A percentile compares a stretch with the other conserved stretches of the same genome.
Conservation (phyloP, 1,140 invertebrate species). For the Heliothis virescens region DNA sequence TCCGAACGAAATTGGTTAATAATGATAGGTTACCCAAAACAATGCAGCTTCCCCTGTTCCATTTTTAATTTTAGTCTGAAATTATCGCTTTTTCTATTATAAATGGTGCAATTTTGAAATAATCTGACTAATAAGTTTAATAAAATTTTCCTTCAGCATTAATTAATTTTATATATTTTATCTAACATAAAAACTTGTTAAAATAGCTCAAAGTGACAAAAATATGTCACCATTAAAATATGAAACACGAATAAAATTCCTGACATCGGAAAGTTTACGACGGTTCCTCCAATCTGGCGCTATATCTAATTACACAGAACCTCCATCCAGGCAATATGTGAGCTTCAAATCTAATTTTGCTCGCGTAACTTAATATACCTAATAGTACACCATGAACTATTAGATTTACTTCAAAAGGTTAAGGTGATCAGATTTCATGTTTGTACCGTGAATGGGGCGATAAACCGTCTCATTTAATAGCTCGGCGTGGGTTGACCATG, state of each 20-base stretch:
- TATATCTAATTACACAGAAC: slow-evolving; percentile 36
- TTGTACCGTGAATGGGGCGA: slow-evolving; percentile 75
- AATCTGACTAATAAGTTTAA: no score
- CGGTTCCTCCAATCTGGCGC: slow-evolving; percentile 2
- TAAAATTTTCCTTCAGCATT: no score
- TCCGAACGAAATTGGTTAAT: slow-evolving; percentile 69
- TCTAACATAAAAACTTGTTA: no score
- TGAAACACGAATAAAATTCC: slow-evolving; percentile 24
- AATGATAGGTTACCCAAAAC: slow-evolving; percentile 71
- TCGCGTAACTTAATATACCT: slow-evolving; percentile 55
- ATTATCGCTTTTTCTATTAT: not conserved
- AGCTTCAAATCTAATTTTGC: slow-evolving; percentile 53
- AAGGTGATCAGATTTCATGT: slow-evolving; percentile 65
- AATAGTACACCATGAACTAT: slow-evolving; percentile 50
- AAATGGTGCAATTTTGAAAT: no score
- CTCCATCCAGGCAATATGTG: slow-evolving; percentile 31
- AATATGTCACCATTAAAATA: slow-evolving; percentile 16
- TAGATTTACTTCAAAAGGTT: slow-evolving; percentile 66
- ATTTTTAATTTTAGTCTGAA: slow-evolving; percentile 6
- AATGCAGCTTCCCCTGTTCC: slow-evolving; percentile 36
- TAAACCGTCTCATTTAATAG: slow-evolving; percentile 80
- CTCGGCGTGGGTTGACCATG: slow-evolving; percentile 67
- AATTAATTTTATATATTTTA: no score
- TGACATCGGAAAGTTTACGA: slow-evolving; percentile 40
- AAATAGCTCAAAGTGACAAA: no score